Evolutionary conservation across 2,113 vertebrate genomes (phyloP).

Genomic region (Anhinga anhinga): DNA sequence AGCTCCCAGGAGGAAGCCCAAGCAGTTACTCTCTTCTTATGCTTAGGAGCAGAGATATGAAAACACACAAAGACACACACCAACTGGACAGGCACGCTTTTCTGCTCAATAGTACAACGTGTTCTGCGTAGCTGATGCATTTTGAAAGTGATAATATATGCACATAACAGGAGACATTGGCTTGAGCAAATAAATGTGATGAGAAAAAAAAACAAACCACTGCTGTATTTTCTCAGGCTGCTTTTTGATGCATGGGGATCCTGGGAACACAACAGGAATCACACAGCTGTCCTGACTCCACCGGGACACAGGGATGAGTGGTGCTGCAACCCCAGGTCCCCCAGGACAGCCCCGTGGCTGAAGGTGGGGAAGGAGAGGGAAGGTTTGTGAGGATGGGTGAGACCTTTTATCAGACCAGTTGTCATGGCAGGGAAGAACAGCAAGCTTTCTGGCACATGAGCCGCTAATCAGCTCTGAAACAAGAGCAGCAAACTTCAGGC

Average conservation of each 20-base stretch:
- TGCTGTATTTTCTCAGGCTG: not conserved
- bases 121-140: not conserved
- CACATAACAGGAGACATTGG: not conserved
- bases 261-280: not conserved
- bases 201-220: not conserved
- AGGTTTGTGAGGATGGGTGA: not conserved
- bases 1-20: not conserved
- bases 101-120: not conserved
- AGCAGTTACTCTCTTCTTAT: not conserved
- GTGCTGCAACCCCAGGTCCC: not conserved
- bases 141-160: not conserved
- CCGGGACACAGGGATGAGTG: not conserved
- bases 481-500: slow-evolving; percentile 3
- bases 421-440: not conserved
- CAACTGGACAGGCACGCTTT: not conserved
- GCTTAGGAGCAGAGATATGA: not conserved
- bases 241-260: not conserved
- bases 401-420: not conserved
- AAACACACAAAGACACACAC: not conserved
- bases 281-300: not conserved
- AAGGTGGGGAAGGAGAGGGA: not conserved
- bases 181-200: not conserved
- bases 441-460: not conserved
- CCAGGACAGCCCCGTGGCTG: accelerated
- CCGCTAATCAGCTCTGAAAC: slow-evolving; percentile 42